Base-by-base conservation (phyloP, 1,140 invertebrate species). In the Penaeus japonicus region DNA sequence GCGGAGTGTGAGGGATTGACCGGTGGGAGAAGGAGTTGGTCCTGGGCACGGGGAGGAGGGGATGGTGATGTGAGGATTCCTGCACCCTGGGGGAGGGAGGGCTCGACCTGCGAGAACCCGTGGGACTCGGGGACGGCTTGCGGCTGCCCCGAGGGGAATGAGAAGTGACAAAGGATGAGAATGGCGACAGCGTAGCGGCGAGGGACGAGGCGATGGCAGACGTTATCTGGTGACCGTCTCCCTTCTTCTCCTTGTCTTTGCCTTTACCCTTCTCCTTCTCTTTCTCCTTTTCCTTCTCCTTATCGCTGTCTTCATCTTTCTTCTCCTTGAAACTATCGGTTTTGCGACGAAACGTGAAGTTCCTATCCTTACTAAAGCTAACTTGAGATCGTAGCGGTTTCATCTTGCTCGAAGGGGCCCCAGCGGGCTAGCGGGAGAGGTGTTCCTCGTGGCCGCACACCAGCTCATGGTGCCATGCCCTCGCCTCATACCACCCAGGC, bases 181-280 rank as follows among this genome's bases (percentile, higher is more conserved):
- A 82, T 17, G 89, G 89, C 39, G 89, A 90, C 39, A 90, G 73
- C 32, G 89, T 90, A 1, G 89, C 89, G 18, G 89, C 89, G 17
- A 90, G 82, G 17, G 89, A 90, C 22, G 84, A 84, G 7, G 89
- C 89, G 39, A 90, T 84, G 55, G 82, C 81, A 12, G 81, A 83
- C 4, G 87, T 77, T 24, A 89, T 53, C 62, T 78, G 59, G 27
- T 57, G 30, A 15, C 84, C 84, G 24, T 75, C 77, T 7, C 32
- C 39, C 24, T 80, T 87, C 2, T 57, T 84, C 24, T 87, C 85
- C 53, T 90, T 90, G 15, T 82, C 54, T 81, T 82, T 79, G 24
- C 59, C 73, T 39, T 87, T 59, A 59, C 55, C 75, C 24, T 83
- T 86, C 15, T 83, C 39, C 35, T 84, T 55, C 20, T 80, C 85